These are phyloP conservation scores for Brachyptera risi DNA, from an alignment of 2,888 invertebrate species.

Conservation along the genomic window DNA sequence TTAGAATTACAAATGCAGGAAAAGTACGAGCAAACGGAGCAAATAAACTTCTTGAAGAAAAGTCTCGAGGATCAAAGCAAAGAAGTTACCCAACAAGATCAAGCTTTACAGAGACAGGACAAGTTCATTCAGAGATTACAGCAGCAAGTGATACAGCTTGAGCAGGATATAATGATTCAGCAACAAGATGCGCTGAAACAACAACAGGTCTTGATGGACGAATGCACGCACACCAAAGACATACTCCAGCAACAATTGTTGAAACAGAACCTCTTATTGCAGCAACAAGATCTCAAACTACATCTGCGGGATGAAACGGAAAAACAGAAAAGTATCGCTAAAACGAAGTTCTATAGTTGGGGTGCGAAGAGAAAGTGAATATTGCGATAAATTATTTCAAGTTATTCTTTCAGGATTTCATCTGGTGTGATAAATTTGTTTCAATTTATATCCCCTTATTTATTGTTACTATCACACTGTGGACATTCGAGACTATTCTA, in stretches of 20 bases:
- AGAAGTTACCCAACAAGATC: background rate
- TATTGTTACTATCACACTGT: no score
- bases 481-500: no score
- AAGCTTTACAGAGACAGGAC: constrained; percentile 9
- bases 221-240: background rate
- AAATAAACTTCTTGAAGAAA: background rate
- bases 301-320: constrained; percentile 7
- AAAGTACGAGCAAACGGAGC: background rate
- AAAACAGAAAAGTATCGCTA: background rate
- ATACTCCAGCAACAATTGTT: constrained; percentile 7
- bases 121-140: constrained; percentile 10
- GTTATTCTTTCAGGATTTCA: no score
- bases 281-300: constrained; percentile 3
- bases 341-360: constrained; percentile 7
- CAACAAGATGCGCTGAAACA: constrained; percentile 1
- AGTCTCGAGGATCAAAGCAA: background rate
- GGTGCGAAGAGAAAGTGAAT: background rate
- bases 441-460: no score
- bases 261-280: constrained; percentile 3
- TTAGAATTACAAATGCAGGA: background rate
- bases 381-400: background rate
- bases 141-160: background rate
- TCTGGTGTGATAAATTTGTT: no score
- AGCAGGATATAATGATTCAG: background rate
- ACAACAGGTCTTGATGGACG: background rate